A percentile compares a stretch with the other conserved stretches of the same genome.
Conservation (phyloP, 2,888 invertebrate genomes). For the Lasioglossum morio region DNA sequence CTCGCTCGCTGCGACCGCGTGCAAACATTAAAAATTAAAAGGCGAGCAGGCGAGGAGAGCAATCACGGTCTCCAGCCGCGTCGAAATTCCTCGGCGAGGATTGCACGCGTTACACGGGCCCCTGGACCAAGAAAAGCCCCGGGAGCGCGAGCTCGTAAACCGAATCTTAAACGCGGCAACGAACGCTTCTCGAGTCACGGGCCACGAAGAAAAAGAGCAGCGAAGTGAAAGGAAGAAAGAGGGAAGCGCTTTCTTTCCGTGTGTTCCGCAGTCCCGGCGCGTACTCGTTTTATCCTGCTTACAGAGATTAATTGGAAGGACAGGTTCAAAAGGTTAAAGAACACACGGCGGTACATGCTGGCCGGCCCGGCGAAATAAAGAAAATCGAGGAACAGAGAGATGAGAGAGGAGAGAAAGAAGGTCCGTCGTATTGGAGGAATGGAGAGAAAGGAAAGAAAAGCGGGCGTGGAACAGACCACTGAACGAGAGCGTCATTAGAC, state of each 20-base stretch:
- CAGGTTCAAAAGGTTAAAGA: constrained; percentile 48
- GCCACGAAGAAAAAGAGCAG: neutral
- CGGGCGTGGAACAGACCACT: constrained; percentile 41
- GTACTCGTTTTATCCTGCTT: constrained; percentile 20
- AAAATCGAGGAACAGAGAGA: constrained; percentile 27
- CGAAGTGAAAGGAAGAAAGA: neutral
- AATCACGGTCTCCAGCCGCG: constrained; percentile 5
- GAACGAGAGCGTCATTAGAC: constrained; percentile 63
- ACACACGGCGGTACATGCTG: constrained; percentile 16
- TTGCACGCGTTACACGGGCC: neutral
- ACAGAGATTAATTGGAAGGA: constrained; percentile 55
- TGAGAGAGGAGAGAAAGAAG: neutral
- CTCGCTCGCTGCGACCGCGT: neutral
- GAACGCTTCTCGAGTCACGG: constrained; percentile 13
- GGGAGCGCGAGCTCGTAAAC: constrained; percentile 16
- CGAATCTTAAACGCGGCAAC: constrained; percentile 21
- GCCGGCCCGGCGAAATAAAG: constrained; percentile 16
- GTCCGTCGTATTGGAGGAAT: neutral
- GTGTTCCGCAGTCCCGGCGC: neutral
- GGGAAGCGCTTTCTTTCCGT: neutral
- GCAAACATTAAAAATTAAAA: constrained; percentile 17
- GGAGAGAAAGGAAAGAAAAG: constrained; percentile 31
- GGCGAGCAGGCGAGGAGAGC: neutral
- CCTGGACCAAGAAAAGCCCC: constrained; percentile 9
- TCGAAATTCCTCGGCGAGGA: neutral